Conservation (phyloP, 2,797 vertebrate species). For the Graptemys geographica region DNA sequence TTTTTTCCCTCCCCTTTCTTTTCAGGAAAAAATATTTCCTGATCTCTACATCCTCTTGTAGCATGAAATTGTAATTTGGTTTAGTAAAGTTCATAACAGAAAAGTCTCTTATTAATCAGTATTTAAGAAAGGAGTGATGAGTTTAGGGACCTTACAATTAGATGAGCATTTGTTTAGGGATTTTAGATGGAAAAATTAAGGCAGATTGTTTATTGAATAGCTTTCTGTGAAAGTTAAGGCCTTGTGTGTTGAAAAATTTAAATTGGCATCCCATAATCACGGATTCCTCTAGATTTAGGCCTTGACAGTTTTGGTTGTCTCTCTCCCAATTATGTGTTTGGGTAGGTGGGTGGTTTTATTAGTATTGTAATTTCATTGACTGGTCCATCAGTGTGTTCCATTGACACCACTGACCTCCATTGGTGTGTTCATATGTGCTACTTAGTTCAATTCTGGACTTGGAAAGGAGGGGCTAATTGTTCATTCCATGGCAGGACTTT, state of each 20-base stretch:
- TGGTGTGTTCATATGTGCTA: fast-evolving
- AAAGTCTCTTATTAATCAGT: not conserved
- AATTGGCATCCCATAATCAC: not conserved
- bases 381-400: fast-evolving
- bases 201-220: not conserved
- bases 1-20: too few relatives aligned
- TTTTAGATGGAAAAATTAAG: not conserved
- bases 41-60: not conserved
- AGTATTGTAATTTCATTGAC: not conserved
- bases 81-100: not conserved
- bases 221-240: not conserved
- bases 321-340: not conserved
- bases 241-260: not conserved
- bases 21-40: not conserved
- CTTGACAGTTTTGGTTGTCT: not conserved
- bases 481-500: not conserved
- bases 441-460: fast-evolving
- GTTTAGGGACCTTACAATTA: fast-evolving
- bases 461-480: not conserved
- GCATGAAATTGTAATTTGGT: not conserved
- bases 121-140: not conserved
- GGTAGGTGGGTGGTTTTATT: not conserved
- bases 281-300: not conserved
- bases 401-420: not conserved
- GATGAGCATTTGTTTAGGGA: not conserved